Conservation (phyloP, 2,797 vertebrate genomes). For the Pseudochromis fuscus region DNA sequence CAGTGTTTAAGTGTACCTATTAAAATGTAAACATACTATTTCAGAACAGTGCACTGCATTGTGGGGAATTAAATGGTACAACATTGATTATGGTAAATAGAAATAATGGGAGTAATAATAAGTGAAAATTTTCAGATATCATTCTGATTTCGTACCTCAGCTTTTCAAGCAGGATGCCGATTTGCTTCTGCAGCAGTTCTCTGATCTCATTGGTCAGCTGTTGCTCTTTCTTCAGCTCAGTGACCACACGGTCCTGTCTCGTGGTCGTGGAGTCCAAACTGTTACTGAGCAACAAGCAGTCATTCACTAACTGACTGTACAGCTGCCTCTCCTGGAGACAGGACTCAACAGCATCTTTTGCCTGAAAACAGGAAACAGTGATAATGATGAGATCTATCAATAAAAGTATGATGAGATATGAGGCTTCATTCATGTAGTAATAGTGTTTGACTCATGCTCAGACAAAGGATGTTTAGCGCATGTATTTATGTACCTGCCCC, state of each 20-base stretch:
- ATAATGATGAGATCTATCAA: not conserved
- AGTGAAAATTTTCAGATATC: too few species aligned
- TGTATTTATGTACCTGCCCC: slow-evolving; percentile 27
- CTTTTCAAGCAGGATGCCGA: slow-evolving; percentile 26
- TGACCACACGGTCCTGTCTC: not conserved
- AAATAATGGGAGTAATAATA: too few species aligned
- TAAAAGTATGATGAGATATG: too few species aligned
- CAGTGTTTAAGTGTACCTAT: too few species aligned
- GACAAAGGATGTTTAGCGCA: too few species aligned
- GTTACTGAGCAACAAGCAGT: slow-evolving; percentile 30
- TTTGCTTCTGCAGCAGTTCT: slow-evolving; percentile 40
- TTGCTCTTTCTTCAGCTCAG: slow-evolving; percentile 40
- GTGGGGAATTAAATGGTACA: too few species aligned
- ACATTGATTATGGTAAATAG: too few species aligned
- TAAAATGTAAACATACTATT: too few species aligned
- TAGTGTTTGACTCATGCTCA: too few species aligned
- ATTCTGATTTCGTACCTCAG: slow-evolving; percentile 19
- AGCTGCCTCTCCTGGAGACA: slow-evolving; percentile 37
- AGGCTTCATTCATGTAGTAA: too few species aligned
- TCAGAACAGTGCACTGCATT: too few species aligned
- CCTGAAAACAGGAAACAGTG: slow-evolving; percentile 26
- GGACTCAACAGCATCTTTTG: slow-evolving; percentile 21
- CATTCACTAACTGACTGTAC: slow-evolving; percentile 28
- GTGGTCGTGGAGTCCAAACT: not conserved
- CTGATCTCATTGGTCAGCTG: slow-evolving; percentile 18